Conservation (phyloP, 2,113 vertebrate genomes). For the Candoia aspera region DNA sequence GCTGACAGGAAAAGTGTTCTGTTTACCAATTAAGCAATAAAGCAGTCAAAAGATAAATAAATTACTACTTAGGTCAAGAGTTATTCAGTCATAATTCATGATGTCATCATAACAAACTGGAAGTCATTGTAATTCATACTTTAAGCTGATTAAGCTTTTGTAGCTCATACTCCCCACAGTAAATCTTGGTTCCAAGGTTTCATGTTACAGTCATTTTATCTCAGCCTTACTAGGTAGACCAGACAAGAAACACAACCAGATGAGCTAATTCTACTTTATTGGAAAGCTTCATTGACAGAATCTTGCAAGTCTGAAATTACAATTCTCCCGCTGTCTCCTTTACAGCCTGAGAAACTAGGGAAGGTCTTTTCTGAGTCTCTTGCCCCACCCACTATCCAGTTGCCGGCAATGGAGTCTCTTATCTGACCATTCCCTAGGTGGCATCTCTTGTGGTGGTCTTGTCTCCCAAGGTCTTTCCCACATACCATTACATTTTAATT, state of each 20-base stretch:
- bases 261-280: background rate
- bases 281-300: background rate
- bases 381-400: background rate
- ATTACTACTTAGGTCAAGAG: background rate
- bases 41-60: background rate
- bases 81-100: background rate
- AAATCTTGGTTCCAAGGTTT: background rate
- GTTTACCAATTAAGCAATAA: background rate
- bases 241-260: background rate
- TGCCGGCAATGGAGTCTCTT: background rate
- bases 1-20: background rate
- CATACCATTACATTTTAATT: background rate
- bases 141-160: background rate
- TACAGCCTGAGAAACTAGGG: background rate
- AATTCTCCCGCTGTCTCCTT: background rate
- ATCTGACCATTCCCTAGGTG: background rate
- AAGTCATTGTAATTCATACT: background rate
- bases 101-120: background rate
- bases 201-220: background rate
- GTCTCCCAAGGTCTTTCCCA: background rate
- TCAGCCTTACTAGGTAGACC: background rate
- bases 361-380: background rate
- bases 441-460: background rate
- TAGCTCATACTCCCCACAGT: background rate
- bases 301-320: background rate